These are phyloP conservation scores for Calameuta pallipes DNA, from an alignment of 2,888 invertebrate genomes.

Conservation along the genomic window DNA sequence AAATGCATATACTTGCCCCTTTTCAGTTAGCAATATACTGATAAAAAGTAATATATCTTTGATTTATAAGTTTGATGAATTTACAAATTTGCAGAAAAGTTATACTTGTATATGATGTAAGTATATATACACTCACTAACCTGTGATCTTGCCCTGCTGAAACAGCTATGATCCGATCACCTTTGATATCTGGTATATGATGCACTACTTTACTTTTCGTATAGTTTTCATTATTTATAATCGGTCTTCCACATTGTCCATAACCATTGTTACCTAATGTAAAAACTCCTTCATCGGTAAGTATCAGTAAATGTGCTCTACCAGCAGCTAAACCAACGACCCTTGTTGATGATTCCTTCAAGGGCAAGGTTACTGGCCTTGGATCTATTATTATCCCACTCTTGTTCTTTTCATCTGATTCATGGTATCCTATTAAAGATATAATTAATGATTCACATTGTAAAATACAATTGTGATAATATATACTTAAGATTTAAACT, in stretches of 20 bases:
- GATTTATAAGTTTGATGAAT: conserved; percentile 12
- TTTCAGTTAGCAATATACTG: conserved; percentile 81
- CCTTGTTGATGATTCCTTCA: conserved; percentile 70
- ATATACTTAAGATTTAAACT: background rate
- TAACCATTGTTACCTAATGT: conserved; percentile 92
- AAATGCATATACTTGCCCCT: conserved; percentile 86
- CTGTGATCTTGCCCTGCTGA: conserved; percentile 94
- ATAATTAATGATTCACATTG: background rate
- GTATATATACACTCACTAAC: conserved; percentile 58
- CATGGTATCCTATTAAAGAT: conserved; percentile 60
- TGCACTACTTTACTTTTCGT: conserved; percentile 75
- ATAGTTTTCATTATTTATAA: conserved; percentile 83
- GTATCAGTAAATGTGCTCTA: conserved; percentile 84
- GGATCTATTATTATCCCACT: conserved; percentile 78
- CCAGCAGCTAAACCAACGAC: conserved; percentile 80
- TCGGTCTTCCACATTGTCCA: conserved; percentile 91
- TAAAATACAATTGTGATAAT: background rate
- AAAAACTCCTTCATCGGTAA: conserved; percentile 85
- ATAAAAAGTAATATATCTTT: conserved; percentile 43
- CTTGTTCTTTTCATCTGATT: conserved; percentile 71
- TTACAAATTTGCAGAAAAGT: conserved; percentile 14
- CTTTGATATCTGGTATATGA: conserved; percentile 74
- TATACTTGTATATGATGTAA: background rate
- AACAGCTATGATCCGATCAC: conserved; percentile 74
- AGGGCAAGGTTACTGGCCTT: conserved; percentile 77